Conservation (phyloP, 2,888 invertebrate species). For the Metacarcinus magister region DNA sequence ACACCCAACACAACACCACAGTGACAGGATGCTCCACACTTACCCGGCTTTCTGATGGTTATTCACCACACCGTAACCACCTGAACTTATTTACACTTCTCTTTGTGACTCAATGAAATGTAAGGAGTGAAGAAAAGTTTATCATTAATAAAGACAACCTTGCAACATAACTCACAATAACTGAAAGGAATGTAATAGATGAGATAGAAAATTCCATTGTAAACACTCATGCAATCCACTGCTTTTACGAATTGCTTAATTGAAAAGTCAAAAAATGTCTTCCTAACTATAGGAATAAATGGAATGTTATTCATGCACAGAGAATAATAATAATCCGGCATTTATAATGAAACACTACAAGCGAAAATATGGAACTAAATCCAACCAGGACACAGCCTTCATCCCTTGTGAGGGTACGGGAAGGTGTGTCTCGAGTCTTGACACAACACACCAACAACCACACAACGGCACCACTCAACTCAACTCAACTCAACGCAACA, state of each 20-base stretch:
- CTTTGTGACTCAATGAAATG: background rate
- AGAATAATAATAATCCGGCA: conserved; percentile 9
- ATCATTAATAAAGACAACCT: conserved; percentile 4
- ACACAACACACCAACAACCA: background rate
- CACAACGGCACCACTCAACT: background rate
- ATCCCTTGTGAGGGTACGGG: background rate
- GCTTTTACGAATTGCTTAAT: background rate
- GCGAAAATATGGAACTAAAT: background rate
- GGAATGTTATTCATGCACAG: background rate
- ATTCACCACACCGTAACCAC: background rate
- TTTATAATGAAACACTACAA: background rate
- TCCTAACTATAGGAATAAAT: background rate
- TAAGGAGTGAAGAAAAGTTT: conserved; percentile 23
- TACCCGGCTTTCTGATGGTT: background rate
- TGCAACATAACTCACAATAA: background rate
- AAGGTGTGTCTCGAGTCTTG: background rate
- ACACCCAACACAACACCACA: background rate
- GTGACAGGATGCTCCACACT: background rate
- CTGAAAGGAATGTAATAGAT: background rate
- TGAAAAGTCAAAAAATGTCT: background rate
- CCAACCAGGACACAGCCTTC: background rate
- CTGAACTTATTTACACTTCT: background rate
- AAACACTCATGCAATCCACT: conserved; percentile 8
- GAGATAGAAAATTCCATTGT: background rate
- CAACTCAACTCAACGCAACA: background rate